Evolutionary conservation across 2,888 invertebrate genomes (phyloP).

Genomic region (Drosophila paracracens): DNA sequence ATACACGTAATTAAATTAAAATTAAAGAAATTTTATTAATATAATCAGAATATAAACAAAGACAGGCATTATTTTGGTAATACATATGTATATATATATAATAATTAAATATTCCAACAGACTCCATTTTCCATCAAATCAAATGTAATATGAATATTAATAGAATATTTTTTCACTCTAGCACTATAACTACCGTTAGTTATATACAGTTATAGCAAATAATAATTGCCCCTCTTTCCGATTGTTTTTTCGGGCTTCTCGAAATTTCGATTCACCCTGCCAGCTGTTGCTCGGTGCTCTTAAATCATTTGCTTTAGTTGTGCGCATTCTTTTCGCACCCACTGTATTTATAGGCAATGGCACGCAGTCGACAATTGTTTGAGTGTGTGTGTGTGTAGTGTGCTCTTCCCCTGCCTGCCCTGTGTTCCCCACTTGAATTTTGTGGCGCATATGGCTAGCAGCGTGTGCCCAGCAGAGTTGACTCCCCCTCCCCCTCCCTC

Average conservation of each 20-base stretch:
- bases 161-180: not conserved
- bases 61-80: not conserved
- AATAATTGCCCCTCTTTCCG: not conserved
- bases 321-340: slow-evolving; percentile 1
- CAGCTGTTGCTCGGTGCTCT: not conserved
- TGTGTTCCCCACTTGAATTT: slow-evolving; percentile 18
- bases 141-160: not conserved
- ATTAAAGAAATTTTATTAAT: not conserved
- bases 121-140: not conserved
- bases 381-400: slow-evolving; percentile 5
- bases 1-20: not conserved
- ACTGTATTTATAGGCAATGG: slow-evolving; percentile 38
- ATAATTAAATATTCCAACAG: not conserved
- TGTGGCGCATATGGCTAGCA: slow-evolving; percentile 63
- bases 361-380: slow-evolving; percentile 30
- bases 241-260: not conserved
- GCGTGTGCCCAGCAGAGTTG: slow-evolving; percentile 53
- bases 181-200: not conserved
- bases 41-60: not conserved
- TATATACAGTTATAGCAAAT: not conserved
- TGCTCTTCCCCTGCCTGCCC: slow-evolving; percentile 12
- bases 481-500: not conserved
- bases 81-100: too few species aligned
- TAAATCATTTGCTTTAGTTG: not conserved
- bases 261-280: not conserved